phyloP scores from a whole-genome alignment of 2,888 invertebrate species.

The Trachelus iudaicus region DNA sequence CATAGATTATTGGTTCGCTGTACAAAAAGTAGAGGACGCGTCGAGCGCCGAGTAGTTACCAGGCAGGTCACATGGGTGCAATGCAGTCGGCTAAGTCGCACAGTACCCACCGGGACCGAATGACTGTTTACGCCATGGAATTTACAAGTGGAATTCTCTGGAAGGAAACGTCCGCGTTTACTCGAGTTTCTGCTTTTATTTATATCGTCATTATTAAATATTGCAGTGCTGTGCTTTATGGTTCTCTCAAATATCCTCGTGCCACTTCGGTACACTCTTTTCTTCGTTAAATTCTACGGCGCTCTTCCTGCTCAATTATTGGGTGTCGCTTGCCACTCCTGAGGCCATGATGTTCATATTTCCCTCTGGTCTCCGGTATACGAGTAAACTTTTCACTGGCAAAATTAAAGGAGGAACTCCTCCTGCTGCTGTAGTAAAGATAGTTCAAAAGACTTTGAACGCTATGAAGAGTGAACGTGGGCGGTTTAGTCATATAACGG shows the following conservation, averaged over 20 bases:
- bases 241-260: background rate
- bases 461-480: background rate
- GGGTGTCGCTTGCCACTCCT: background rate
- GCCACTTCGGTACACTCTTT: background rate
- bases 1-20: background rate
- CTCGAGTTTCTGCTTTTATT: background rate
- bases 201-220: background rate
- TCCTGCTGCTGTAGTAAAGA: background rate
- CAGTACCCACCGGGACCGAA: background rate
- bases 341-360: conserved; percentile 12
- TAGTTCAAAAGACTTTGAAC: background rate
- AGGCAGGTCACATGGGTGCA: background rate
- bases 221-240: background rate
- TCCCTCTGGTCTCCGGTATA: background rate
- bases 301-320: background rate
- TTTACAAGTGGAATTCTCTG: background rate
- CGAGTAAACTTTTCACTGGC: conserved; percentile 12
- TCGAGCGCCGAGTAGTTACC: background rate
- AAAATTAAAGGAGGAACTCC: background rate
- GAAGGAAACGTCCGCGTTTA: background rate
- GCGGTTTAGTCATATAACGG: background rate
- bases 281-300: background rate
- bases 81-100: background rate
- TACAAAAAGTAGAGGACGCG: background rate
- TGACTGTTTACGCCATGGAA: background rate